phyloP scores from a whole-genome alignment of 2,113 vertebrate genomes.

The Sinocyclocheilus anophthalmus region DNA sequence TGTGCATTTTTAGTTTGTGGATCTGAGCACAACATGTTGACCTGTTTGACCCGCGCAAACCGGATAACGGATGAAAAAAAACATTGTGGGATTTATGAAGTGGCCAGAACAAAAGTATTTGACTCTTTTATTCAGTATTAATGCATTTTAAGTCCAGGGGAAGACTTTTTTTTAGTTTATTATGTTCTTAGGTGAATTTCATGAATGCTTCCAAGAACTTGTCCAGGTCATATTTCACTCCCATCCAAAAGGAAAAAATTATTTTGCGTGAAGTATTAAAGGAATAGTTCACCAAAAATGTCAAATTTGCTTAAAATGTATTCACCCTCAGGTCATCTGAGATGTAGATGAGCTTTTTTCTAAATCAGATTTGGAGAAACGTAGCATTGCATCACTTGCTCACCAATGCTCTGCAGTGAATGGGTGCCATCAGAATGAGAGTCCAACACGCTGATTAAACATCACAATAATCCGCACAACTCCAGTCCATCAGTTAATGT shows the following conservation, averaged over 20 bases:
- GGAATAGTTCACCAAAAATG: neutral
- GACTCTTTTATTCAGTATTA: constrained; percentile 32
- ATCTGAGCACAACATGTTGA: neutral
- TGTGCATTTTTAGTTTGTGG: neutral
- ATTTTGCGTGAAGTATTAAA: neutral
- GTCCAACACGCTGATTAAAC: no score
- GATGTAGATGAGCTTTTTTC: neutral
- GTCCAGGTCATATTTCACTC: constrained; percentile 19
- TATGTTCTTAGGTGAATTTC: neutral
- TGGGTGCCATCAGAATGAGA: no score
- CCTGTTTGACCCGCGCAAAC: neutral
- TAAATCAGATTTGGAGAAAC: neutral
- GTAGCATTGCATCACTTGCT: neutral
- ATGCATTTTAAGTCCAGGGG: constrained; percentile 13
- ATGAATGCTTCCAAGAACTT: neutral
- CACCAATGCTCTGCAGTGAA: neutral
- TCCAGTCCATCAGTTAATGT: no score
- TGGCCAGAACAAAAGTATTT: neutral
- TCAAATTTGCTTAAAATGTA: no score
- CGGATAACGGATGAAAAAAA: neutral
- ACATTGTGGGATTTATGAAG: neutral
- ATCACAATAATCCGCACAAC: no score
- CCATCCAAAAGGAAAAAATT: neutral
- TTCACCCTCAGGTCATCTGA: neutral
- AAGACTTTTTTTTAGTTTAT: neutral